Evolutionary conservation across 2,797 vertebrate species (phyloP).

Genomic region (Typhlichthys subterraneus): DNA sequence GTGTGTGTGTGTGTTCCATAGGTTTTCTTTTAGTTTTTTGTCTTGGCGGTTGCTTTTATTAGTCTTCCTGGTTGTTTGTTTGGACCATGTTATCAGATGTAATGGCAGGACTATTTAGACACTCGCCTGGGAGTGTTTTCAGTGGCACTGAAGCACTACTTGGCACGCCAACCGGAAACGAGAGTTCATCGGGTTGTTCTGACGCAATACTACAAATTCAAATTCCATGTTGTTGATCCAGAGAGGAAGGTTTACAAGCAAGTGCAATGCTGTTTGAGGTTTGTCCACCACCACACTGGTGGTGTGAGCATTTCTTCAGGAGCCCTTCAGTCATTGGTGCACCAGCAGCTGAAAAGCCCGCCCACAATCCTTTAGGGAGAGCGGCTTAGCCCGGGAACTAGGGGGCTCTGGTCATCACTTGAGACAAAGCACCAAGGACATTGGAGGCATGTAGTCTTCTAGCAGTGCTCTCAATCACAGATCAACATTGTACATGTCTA

Average conservation of each 20-base stretch:
- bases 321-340: constrained; percentile 6
- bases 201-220: constrained; percentile 8
- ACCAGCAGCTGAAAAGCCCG: constrained; percentile 17
- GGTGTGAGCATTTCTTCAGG: neutral
- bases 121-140: neutral
- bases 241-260: neutral
- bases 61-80: neutral
- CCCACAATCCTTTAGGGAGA: constrained; percentile 11
- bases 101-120: neutral
- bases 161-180: neutral
- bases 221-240: neutral
- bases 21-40: too few relatives aligned
- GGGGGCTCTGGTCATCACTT: neutral
- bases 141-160: constrained; percentile 3
- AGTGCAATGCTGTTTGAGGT: neutral
- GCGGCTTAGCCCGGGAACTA: constrained; percentile 3
- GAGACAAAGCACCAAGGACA: constrained; percentile 1
- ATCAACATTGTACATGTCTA: neutral
- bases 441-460: neutral
- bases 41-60: too few relatives aligned
- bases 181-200: constrained; percentile 2
- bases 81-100: neutral
- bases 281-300: neutral
- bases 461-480: neutral
- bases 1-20: neutral